A percentile compares a stretch with the other conserved stretches of the same genome.
Conservation (phyloP, 2,888 invertebrate species). For the Eretmocerus hayati region DNA sequence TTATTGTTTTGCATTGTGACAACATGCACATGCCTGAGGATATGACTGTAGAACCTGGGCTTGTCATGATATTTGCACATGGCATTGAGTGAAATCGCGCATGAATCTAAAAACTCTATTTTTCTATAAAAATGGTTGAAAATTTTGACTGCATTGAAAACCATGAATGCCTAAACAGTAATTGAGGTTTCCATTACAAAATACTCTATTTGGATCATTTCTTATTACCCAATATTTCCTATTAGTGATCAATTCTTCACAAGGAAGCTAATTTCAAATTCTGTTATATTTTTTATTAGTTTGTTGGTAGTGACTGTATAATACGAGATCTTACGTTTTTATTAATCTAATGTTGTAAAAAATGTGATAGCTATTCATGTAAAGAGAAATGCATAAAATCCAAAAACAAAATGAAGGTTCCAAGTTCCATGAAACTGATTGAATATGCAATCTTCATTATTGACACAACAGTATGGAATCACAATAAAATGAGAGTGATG, state of each 20-base stretch:
- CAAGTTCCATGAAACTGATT: too few species aligned
- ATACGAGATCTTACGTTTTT: slow-evolving; percentile 7
- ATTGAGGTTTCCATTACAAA: slow-evolving; percentile 7
- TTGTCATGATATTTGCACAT: slow-evolving; percentile 98
- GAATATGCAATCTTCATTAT: too few species aligned
- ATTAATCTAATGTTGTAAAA: slow-evolving; percentile 17
- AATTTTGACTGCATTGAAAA: slow-evolving; percentile 9
- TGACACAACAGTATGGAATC: too few species aligned
- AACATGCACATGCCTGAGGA: slow-evolving; percentile 92
- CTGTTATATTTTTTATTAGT: slow-evolving; percentile 15
- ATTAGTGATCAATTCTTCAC: background rate
- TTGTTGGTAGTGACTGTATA: slow-evolving; percentile 1
- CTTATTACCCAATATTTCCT: background rate
- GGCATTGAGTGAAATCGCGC: slow-evolving; percentile 66
- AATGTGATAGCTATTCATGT: slow-evolving; percentile 23
- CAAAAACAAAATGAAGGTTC: slow-evolving; percentile 18
- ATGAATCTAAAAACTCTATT: slow-evolving; percentile 25
- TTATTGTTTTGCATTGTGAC: slow-evolving; percentile 88
- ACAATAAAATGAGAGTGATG: too few species aligned
- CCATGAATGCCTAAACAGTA: slow-evolving; percentile 10
- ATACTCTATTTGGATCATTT: background rate
- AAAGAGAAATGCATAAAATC: slow-evolving; percentile 20
- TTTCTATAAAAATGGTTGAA: slow-evolving; percentile 21
- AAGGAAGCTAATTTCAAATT: background rate
- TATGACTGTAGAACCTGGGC: slow-evolving; percentile 91